phyloP scores from a whole-genome alignment of 2,797 vertebrate species.

The Sebastes taczanowskii region DNA sequence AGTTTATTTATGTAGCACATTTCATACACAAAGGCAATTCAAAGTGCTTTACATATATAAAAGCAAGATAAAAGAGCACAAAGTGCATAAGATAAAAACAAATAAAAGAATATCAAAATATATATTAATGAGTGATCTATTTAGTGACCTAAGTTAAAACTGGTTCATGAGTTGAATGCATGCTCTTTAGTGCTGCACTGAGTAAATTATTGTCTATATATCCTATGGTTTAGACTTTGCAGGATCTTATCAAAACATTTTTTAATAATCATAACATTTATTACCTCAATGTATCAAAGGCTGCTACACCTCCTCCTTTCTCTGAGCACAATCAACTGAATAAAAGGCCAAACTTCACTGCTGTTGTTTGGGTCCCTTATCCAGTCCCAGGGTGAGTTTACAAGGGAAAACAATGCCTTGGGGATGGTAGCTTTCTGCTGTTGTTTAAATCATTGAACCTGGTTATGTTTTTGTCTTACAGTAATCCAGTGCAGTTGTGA shows the following conservation, averaged over 20 bases:
- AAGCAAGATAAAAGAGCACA: no score
- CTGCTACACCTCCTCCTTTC: neutral
- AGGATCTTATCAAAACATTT: conserved; percentile 44
- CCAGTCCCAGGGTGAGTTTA: conserved; percentile 38
- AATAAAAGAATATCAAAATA: no score
- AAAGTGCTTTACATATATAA: no score
- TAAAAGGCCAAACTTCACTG: conserved; percentile 38
- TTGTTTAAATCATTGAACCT: neutral
- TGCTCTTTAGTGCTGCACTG: neutral
- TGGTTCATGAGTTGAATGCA: neutral
- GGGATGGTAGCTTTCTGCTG: neutral
- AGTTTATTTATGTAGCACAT: no score
- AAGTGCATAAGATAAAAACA: no score
- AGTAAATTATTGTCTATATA: conserved; percentile 45
- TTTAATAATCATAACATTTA: conserved; percentile 39
- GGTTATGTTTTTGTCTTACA: conserved; percentile 21
- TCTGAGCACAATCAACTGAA: neutral
- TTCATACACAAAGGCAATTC: no score
- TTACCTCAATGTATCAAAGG: neutral
- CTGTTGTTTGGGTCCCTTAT: conserved; percentile 4
- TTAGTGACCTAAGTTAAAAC: neutral
- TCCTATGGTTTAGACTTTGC: neutral
- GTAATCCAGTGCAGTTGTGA: conserved; percentile 5
- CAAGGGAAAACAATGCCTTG: neutral
- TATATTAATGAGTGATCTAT: neutral